Conservation (phyloP, 2,113 vertebrate species). For the Calidris pugnax region DNA sequence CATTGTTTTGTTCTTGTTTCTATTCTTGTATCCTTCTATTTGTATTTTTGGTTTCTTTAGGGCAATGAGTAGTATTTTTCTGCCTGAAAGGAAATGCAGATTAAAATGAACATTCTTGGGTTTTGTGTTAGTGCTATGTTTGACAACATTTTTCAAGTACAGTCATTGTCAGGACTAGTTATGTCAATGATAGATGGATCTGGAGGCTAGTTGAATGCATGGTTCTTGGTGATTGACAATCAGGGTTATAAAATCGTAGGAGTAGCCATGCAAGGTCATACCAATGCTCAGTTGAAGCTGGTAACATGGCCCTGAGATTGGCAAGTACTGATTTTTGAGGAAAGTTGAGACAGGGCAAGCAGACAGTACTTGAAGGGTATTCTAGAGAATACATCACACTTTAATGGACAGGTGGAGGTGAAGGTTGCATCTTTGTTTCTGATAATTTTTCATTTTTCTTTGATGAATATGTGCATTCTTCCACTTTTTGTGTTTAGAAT, state of each 20-base stretch:
- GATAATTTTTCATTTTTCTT: not conserved
- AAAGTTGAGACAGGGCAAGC: not conserved
- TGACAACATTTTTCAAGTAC: not conserved
- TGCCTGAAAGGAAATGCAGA: not conserved
- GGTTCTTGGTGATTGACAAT: not conserved
- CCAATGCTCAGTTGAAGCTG: not conserved
- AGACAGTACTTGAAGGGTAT: not conserved
- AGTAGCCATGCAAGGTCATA: not conserved
- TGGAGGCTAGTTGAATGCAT: not conserved
- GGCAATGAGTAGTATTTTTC: not conserved
- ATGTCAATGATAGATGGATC: not conserved
- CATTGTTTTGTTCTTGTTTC: not conserved
- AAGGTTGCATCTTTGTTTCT: not conserved
- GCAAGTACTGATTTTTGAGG: not conserved
- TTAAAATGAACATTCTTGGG: not conserved
- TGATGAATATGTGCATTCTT: not conserved
- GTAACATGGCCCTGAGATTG: not conserved
- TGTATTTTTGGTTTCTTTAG: not conserved
- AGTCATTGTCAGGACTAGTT: not conserved
- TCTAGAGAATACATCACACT: not conserved
- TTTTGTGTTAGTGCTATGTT: not conserved
- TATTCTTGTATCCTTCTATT: not conserved
- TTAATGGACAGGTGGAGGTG: not conserved
- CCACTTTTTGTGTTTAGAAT: not conserved
- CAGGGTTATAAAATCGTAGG: not conserved